Evolutionary conservation across 1,140 invertebrate species (phyloP), one percentile per base, ranked within the genome.

Genomic region (Helicorthomorpha holstii): DNA sequence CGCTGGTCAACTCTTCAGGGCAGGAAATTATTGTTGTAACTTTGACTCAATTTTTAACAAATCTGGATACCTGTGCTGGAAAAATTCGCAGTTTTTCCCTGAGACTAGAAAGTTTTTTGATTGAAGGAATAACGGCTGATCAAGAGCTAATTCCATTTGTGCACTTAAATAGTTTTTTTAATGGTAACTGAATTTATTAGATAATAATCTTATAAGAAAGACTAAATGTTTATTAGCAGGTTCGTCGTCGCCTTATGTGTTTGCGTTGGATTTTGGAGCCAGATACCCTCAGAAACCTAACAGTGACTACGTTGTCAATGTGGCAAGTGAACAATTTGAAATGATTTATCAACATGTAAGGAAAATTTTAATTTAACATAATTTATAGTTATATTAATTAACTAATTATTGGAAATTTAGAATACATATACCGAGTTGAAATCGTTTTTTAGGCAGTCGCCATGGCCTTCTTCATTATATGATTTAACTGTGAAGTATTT

Each of bases 261-360:
- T 87, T 51, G 75, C 80, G 0, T 60, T 85, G 42, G 84, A 87
- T 60, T 78, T 84, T 59, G 83, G 86, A n/a, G n/a, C n/a, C 62
- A 78, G 77, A 58, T 80, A 81, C 59, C 82, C 83, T 3, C 58
- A 73, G 2, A 77, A 75, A 55, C 72, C 73, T 16, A 75, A 82
- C 55, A 79, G 78, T 48, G 78, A 83, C 61, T 81, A 81, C 60
- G 78, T 78, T 26, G 60, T 86, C 0, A 74, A 73, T 27, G 68
- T 81, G 44, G 73, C 75, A 43, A 64, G 85, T 54, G 81, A 85
- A 63, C 76, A 82, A 21, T 69, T 85, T 3, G 85, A 89, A 72
- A 67, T 85, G 19, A 73, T 81, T 42, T 88, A 87, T 69, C 75
- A 86, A 65, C 78, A 84, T 73, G 84, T 86, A 69, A 68, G 29